Conservation (phyloP, 1,140 invertebrate species). For the Drosophila ohnishii region DNA sequence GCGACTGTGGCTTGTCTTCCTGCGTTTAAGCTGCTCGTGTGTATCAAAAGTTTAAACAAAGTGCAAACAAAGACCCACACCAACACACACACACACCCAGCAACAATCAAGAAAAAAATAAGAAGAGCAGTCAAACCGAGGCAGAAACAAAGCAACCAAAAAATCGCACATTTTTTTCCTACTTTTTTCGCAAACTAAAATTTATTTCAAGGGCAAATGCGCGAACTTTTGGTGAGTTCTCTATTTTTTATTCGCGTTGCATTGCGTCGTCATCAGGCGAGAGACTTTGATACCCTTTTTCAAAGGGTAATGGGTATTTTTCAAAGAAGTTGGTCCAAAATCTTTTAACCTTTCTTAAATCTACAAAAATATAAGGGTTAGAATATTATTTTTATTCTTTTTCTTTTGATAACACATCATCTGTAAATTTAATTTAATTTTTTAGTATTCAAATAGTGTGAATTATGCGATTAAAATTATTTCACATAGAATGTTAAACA, state of each 20-base stretch:
- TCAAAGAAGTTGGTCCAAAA: not conserved
- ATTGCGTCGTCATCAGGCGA: constrained; percentile 60
- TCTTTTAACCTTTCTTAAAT: not conserved
- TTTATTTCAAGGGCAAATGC: constrained; percentile 79
- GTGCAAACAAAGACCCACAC: constrained; percentile 60
- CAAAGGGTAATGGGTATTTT: not conserved
- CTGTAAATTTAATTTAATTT: too few relatives aligned
- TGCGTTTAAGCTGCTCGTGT: constrained; percentile 63
- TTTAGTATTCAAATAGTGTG: too few relatives aligned
- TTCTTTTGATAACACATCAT: too few relatives aligned
- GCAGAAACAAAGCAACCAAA: constrained; percentile 45
- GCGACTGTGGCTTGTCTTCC: constrained; percentile 56
- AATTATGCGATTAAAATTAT: too few relatives aligned
- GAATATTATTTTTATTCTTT: too few relatives aligned
- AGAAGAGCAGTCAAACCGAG: constrained; percentile 44
- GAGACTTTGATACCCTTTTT: constrained; percentile 47
- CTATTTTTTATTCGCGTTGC: constrained; percentile 44
- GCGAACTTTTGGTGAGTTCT: constrained; percentile 57
- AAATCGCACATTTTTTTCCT: constrained; percentile 53
- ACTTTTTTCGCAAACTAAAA: constrained; percentile 71
- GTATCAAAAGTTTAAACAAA: constrained; percentile 75
- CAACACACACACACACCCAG: not conserved
- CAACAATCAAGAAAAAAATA: constrained; percentile 41
- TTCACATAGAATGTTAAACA: too few relatives aligned
- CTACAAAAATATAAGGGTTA: too few relatives aligned